Base-by-base conservation (phyloP, 1,140 invertebrate genomes). In the Cephus cinctus region DNA sequence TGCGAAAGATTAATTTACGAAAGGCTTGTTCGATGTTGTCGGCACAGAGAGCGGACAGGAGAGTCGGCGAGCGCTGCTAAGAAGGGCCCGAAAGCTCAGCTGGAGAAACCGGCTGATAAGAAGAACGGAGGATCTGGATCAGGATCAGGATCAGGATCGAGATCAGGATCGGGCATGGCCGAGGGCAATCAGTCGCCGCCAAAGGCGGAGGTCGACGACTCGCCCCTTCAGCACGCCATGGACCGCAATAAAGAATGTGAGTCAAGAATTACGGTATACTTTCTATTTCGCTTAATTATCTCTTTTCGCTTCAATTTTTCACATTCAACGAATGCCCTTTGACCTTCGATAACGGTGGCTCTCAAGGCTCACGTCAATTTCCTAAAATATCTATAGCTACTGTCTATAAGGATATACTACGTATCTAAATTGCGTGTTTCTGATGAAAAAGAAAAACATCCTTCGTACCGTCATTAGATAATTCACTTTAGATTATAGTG, bases 201-300 rank as follows among this genome's bases (percentile, higher is more conserved):
- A 43, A 93, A 94, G 75, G 89, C 89, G 63, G 85, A 93, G 67
- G 90, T 97, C 59, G 95, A 97, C 76, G 92, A 94, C 67, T 92
- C 90, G 50, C 94, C 94, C 6, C 80, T 96, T 52, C 91, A 94
- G 62, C 87, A 92, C 62, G 83, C 89, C 64, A 93, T 96, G 86
- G 92, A 95, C 74, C 94, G 93, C 69, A 96, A 98, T 75, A 97
- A 96, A 83, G 93, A 97, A 87, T 96, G 94, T 98, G 77, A 94
- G 89, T 86, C 59, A n/a, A n/a, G n/a, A n/a, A n/a, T n/a, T n/a
- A n/a, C n/a, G n/a, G n/a, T n/a, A 11, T 30, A 2, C 2, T 30
- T 12, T 30, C 27, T 15, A 9, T 36, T 12, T 11, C 32, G 5
- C 8, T 5, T 16, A 14, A 9, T 15, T 36, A 9, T 30, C 27